Base-by-base conservation (phyloP, 2,113 vertebrate species). In the Excalfactoria chinensis region DNA sequence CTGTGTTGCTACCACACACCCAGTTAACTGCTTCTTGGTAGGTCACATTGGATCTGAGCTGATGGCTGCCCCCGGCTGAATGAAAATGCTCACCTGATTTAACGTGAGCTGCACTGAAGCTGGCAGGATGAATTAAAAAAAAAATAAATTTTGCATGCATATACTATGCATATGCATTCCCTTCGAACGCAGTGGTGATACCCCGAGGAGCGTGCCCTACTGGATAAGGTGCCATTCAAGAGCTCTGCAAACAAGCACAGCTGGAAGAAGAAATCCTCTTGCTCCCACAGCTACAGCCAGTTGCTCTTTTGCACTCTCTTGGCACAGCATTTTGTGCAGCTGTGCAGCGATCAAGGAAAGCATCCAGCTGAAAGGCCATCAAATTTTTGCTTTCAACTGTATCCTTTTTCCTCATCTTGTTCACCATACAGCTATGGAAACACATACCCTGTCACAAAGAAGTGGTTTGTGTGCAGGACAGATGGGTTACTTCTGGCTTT, bases 271-370 rank as follows among this genome's bases (percentile, higher is more conserved):
- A 32, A 44, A 63, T 37, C 67, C 70, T 78, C 40, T 79, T 70
- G 78, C 55, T 93, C 82, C 74, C 44, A 68, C 44, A 91, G 44
- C 80, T 78, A 81, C 30, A 72, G 63, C 58, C 76, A 74, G 62
- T 69, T 90, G 70, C 63, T 67, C 43, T 67, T 73, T 76, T 1
- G 2, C 56, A 43, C 84, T 76, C 34, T 80, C 64, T 93, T 71
- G 82, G 72, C 78, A 51, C 53, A 80, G 59, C 60, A 43, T 93
- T 79, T 88, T 56, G 90, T 83, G 88, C 93, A 95, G 92, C 88
- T 95, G 72, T 64, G 82, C 66, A 48, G 69, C 9, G 9, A 94
- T 6, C 7, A 56, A 83, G 46, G 55, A 80, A 74, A 90, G 41
- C 46, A 51, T 56, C 37, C 85, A 88, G 83, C 37, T 87, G 90